These are phyloP conservation scores for Acrocephalus kingi DNA, from an alignment of 2,113 vertebrate genomes.

Conservation along the genomic window DNA sequence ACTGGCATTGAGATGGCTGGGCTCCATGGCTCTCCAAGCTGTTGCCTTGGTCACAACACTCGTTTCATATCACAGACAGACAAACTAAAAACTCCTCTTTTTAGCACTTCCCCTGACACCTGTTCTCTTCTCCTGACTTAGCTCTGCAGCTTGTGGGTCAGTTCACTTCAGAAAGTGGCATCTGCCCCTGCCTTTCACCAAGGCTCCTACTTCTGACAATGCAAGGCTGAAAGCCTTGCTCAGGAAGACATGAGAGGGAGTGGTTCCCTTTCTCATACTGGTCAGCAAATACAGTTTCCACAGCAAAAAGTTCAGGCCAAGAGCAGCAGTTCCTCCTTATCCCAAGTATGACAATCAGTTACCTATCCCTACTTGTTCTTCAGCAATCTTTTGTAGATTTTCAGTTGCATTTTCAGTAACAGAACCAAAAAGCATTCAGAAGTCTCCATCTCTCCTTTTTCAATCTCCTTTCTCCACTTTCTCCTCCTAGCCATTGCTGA, in stretches of 20 bases:
- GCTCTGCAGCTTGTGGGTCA: neutral
- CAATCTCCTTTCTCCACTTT: neutral
- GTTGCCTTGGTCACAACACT: neutral
- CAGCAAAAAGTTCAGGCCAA: neutral
- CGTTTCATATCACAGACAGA: neutral
- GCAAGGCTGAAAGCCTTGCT: neutral
- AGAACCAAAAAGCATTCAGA: neutral
- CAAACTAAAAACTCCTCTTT: neutral
- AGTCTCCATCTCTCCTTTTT: neutral
- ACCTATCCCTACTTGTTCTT: neutral
- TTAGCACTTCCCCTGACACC: neutral
- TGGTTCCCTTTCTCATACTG: neutral
- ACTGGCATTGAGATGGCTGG: neutral
- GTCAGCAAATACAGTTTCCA: neutral
- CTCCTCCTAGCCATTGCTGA: neutral
- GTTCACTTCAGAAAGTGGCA: neutral
- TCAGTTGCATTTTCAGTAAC: neutral
- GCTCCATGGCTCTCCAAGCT: neutral
- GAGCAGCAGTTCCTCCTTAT: neutral
- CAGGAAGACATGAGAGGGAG: neutral
- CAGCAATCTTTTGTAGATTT: neutral
- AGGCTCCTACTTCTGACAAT: neutral
- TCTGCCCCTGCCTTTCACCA: neutral
- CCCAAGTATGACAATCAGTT: neutral
- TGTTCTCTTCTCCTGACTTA: neutral